phyloP scores from a whole-genome alignment of 1,140 invertebrate genomes.

The Dolichoris vasculosae region DNA sequence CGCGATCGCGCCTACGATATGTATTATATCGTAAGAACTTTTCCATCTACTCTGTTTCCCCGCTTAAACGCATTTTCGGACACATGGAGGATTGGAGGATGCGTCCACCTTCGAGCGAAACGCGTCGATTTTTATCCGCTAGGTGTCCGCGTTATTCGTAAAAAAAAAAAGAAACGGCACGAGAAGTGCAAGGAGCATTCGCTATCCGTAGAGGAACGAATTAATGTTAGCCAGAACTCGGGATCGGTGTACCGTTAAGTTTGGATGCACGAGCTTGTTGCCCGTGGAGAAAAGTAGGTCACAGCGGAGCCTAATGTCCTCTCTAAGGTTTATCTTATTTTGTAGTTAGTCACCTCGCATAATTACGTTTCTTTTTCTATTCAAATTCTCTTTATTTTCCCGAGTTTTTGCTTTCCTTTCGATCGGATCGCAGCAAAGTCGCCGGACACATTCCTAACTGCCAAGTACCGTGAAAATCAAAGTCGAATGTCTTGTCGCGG shows the following conservation, averaged over 20 bases:
- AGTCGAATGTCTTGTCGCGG: not conserved
- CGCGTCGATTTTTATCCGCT: not conserved
- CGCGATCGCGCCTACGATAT: no score
- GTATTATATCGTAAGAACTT: no score
- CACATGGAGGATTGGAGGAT: no score
- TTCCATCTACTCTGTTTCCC: no score
- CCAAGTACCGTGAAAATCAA: not conserved
- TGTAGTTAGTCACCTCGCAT: not conserved
- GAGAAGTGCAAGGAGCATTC: constrained; percentile 4
- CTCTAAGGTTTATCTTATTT: constrained; percentile 9
- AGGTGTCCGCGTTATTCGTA: not conserved
- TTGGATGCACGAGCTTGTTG: constrained; percentile 67
- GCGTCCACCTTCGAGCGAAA: not conserved
- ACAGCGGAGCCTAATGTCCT: constrained; percentile 63
- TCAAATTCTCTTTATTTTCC: not conserved
- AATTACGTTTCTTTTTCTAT: not conserved
- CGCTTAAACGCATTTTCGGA: no score
- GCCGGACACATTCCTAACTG: not conserved
- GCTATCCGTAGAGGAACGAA: constrained; percentile 47
- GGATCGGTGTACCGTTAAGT: constrained; percentile 63
- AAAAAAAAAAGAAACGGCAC: not conserved
- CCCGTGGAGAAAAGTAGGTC: constrained; percentile 62
- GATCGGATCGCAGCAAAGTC: not conserved
- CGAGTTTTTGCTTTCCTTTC: not conserved
- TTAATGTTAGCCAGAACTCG: constrained; percentile 60